Conservation (phyloP, 2,797 vertebrate genomes). For the Cirrhinus molitorella region DNA sequence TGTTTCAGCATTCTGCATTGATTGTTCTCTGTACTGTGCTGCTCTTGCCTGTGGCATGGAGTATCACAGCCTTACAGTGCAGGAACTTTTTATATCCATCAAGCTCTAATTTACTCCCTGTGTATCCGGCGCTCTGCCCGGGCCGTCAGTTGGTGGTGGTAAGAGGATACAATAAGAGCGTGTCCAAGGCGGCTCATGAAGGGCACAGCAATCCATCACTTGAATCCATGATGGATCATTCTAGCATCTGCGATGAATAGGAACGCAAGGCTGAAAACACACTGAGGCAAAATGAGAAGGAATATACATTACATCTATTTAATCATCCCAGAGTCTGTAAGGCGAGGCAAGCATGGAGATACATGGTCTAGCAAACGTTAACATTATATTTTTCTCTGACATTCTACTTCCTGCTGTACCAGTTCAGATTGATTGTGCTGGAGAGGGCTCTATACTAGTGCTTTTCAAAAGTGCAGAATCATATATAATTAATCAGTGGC, state of each 20-base stretch:
- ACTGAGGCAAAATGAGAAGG: slow-evolving; percentile 72
- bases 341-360: slow-evolving; percentile 61
- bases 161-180: slow-evolving; percentile 82
- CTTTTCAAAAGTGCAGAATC: background rate
- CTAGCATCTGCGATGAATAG: slow-evolving; percentile 77
- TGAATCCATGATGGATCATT: slow-evolving; percentile 74
- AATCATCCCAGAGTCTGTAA: slow-evolving; percentile 75
- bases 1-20: slow-evolving; percentile 63
- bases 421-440: slow-evolving; percentile 75
- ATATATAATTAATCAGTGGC: background rate
- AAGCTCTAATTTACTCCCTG: slow-evolving; percentile 74
- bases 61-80: slow-evolving; percentile 70
- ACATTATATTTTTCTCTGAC: slow-evolving; percentile 35
- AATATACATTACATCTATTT: slow-evolving; percentile 83
- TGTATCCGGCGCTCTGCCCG: slow-evolving; percentile 69
- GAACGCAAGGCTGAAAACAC: slow-evolving; percentile 76
- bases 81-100: slow-evolving; percentile 74
- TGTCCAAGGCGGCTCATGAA: slow-evolving; percentile 77
- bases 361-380: slow-evolving; percentile 35
- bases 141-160: slow-evolving; percentile 75
- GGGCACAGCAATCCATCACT: slow-evolving; percentile 80
- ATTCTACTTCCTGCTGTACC: slow-evolving; percentile 35
- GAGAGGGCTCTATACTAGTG: slow-evolving; percentile 52
- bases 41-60: slow-evolving; percentile 52
- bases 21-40: slow-evolving; percentile 67